Evolutionary conservation across 2,113 vertebrate genomes (phyloP).

Genomic region (Istiophorus platypterus): DNA sequence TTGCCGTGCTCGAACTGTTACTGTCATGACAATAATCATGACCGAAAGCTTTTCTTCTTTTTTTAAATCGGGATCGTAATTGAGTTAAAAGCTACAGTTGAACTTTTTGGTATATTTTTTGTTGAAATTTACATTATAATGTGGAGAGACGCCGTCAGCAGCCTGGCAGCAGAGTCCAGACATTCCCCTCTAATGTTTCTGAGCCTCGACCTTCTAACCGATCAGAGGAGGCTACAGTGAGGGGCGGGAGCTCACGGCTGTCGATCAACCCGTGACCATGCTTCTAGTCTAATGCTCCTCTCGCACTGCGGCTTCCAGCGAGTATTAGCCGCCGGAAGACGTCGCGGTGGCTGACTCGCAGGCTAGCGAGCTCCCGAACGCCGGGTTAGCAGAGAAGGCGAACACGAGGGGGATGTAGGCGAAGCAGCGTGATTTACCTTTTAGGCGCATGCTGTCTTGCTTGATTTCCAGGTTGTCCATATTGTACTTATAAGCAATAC

Average conservation of each 20-base stretch:
- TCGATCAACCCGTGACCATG: not conserved
- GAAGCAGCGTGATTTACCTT: too few relatives aligned
- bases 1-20: not conserved
- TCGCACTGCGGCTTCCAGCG: too few relatives aligned
- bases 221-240: not conserved
- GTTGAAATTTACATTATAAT: not conserved
- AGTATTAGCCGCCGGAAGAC: too few relatives aligned
- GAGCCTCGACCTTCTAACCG: not conserved
- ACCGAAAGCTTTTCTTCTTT: not conserved
- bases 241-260: too few relatives aligned
- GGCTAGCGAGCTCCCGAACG: too few relatives aligned
- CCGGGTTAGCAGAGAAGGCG: too few relatives aligned
- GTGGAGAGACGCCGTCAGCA: not conserved
- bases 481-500: too few relatives aligned
- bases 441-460: too few relatives aligned
- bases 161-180: not conserved
- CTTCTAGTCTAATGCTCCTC: not conserved
- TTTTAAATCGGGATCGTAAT: not conserved
- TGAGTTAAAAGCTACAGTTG: not conserved
- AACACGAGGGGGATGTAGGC: too few relatives aligned
- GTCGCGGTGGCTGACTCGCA: too few relatives aligned
- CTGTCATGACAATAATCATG: not conserved
- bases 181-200: too few relatives aligned
- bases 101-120: not conserved
- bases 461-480: too few relatives aligned